Evolutionary conservation across 2,888 invertebrate genomes (phyloP).

Genomic region (Xylocampa areola): DNA sequence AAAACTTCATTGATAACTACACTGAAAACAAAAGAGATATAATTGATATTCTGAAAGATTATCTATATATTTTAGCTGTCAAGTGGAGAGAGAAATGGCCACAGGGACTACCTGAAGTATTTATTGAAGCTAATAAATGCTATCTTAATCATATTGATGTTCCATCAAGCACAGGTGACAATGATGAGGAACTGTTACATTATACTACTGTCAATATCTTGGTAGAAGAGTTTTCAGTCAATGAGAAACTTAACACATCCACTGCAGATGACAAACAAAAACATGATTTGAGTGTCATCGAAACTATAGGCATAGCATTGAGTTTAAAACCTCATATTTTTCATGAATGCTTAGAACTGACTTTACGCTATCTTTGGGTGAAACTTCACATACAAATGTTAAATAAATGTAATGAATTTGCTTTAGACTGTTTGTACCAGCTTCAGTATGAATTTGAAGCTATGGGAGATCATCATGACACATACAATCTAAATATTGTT

Average conservation of each 20-base stretch:
- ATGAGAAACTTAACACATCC: constrained; percentile 73
- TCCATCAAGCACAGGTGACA: constrained; percentile 78
- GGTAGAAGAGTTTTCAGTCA: constrained; percentile 81
- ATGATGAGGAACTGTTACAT: constrained; percentile 75
- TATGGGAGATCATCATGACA: constrained; percentile 79
- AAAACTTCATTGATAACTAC: constrained; percentile 90
- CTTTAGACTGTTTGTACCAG: constrained; percentile 82
- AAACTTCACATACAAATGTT: constrained; percentile 82
- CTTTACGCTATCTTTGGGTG: constrained; percentile 81
- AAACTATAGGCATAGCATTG: constrained; percentile 78
- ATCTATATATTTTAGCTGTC: constrained; percentile 88
- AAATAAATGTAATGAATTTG: constrained; percentile 81
- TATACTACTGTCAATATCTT: constrained; percentile 79
- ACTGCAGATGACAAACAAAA: constrained; percentile 68
- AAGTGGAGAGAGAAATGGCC: constrained; percentile 93
- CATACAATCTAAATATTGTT: constrained; percentile 71
- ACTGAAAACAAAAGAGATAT: constrained; percentile 89
- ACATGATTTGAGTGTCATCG: constrained; percentile 76
- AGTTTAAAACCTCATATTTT: constrained; percentile 79
- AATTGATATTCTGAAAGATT: constrained; percentile 90
- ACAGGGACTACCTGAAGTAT: constrained; percentile 88
- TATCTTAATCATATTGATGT: constrained; percentile 84
- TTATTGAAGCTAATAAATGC: constrained; percentile 90
- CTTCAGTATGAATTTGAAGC: constrained; percentile 82
- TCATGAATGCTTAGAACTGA: constrained; percentile 75